Base-by-base conservation (phyloP, 2,113 vertebrate species). In the Corydoras maculifer region DNA sequence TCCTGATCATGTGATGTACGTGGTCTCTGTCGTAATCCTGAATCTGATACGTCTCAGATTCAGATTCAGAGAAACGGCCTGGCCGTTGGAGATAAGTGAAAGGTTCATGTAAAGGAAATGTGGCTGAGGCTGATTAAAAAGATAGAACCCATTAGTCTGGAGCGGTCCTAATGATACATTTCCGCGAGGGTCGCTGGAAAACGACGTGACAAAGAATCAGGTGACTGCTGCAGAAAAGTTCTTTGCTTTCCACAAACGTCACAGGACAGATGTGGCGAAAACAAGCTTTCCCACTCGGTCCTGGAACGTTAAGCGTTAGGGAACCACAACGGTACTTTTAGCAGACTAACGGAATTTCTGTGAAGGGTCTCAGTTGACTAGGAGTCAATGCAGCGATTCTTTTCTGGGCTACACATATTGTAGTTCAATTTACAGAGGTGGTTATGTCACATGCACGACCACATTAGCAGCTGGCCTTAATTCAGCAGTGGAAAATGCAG, bases 341-440 rank as follows among this genome's bases (percentile, higher is more conserved):
- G 25, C 70, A 51, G 72, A 73, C 65, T 79, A 78, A 84, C 73
- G 51, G 72, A 76, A 78, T 79, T 69, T 75, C 67, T 74, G 65
- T 74, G 64, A 65, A 29, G 48, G 9, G 6, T 64, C 35, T 74
- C 69, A 77, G 58, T 69, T 9, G 68, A 54, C 55, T 51, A 62
- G 54, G 55, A 64, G 30, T 55, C 58, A 73, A 74, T 76, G 82
- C 75, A 68, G 72, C 68, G 62, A 83, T 86, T 87, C 79, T 86
- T 80, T 30, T 67, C 67, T 51, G 55, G 70, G 55, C 48, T 43
- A 70, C 62, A 65, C 75, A 71, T 76, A 74, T 71, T 63, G 65
- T 29, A 61, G 50, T 74, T 65, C 35, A 65, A 75, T 81, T 72
- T 64, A 15, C 72, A 68, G 57, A 63, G 35, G 60, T 69, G 54